These are phyloP conservation scores for Leucoraja ocellata DNA, from an alignment of 2,797 vertebrate species.

Conservation along the genomic window DNA sequence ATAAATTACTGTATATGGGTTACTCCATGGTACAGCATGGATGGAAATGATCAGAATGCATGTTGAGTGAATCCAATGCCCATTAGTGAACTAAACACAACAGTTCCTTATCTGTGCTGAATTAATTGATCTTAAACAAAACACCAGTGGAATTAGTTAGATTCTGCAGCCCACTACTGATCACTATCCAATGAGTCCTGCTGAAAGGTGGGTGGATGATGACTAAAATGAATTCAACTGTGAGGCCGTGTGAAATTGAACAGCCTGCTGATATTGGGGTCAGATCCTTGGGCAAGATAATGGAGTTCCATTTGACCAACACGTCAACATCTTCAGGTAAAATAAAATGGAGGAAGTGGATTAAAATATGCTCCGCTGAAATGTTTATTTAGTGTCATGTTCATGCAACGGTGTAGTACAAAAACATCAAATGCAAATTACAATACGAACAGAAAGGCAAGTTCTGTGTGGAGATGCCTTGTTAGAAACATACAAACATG, in stretches of 20 bases:
- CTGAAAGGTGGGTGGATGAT: background rate
- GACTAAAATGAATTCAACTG: background rate
- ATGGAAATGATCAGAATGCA: background rate
- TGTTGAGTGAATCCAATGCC: background rate
- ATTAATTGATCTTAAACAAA: background rate
- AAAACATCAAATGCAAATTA: background rate
- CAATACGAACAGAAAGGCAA: background rate
- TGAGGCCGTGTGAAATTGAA: background rate
- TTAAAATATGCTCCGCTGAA: background rate
- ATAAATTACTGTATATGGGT: background rate
- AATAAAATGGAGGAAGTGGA: background rate
- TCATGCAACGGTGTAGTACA: background rate
- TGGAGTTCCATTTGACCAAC: background rate
- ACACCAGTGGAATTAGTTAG: background rate
- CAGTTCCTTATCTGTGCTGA: slow-evolving; percentile 30
- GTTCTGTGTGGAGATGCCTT: too few relatives aligned
- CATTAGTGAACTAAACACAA: background rate
- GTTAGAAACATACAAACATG: too few relatives aligned
- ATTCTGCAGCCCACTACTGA: background rate
- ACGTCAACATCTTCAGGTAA: background rate
- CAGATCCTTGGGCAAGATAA: background rate
- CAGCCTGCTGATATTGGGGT: background rate
- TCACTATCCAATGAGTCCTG: background rate
- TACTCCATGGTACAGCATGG: background rate
- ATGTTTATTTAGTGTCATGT: background rate